Conservation (phyloP, 2,888 invertebrate genomes). For the Hemicrepidius hirtus region DNA sequence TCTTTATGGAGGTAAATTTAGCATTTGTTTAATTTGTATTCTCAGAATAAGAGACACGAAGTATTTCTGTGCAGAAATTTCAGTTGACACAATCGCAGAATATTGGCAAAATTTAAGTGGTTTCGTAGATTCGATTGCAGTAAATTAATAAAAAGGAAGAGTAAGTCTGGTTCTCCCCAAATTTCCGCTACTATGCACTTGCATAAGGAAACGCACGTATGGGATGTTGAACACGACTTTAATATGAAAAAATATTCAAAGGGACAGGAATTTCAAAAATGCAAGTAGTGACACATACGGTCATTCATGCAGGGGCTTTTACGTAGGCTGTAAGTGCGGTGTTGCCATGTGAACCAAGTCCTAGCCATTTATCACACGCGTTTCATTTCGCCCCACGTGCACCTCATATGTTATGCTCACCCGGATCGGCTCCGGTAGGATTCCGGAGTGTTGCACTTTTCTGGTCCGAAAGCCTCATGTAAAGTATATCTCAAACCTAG, state of each 20-base stretch:
- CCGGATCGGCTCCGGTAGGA: conserved; percentile 47
- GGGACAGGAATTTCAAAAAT: conserved; percentile 49
- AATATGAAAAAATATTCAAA: conserved; percentile 45
- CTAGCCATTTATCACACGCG: conserved; percentile 64
- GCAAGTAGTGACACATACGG: conserved; percentile 50
- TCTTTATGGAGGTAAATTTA: too few species aligned
- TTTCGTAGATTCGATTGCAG: too few species aligned
- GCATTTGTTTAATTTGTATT: too few species aligned
- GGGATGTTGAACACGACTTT: conserved; percentile 39
- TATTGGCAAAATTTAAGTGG: too few species aligned
- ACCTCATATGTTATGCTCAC: conserved; percentile 64
- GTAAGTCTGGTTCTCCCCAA: too few species aligned
- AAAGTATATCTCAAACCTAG: conserved; percentile 16
- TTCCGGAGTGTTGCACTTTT: conserved; percentile 40
- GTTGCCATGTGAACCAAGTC: conserved; percentile 66
- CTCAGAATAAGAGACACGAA: too few species aligned
- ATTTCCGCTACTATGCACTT: neutral
- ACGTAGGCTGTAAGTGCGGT: conserved; percentile 51
- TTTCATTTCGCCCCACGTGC: conserved; percentile 66
- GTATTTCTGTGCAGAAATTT: too few species aligned
- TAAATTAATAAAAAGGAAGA: neutral
- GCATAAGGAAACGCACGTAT: conserved; percentile 13
- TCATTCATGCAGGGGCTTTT: conserved; percentile 49
- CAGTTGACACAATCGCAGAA: too few species aligned
- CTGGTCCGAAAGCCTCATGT: neutral